Evolutionary conservation across 2,888 invertebrate genomes (phyloP).

Genomic region (Tenthredo amoena): DNA sequence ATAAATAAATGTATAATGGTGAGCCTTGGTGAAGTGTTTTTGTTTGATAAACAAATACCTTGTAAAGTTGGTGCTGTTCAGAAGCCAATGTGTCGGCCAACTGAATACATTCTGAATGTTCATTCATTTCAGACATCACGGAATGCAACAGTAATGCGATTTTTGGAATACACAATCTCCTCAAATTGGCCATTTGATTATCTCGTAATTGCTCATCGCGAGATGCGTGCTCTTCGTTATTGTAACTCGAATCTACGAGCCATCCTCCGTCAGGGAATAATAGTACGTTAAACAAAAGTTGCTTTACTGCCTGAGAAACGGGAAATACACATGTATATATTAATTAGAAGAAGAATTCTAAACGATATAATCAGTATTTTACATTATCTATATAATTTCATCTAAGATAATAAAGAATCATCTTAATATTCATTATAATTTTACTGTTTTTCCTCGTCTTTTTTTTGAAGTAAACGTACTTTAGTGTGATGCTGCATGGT

Average conservation of each 20-base stretch:
- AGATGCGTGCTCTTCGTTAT: slow-evolving; percentile 78
- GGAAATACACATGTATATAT: neutral
- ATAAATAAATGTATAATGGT: neutral
- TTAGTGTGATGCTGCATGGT: slow-evolving; percentile 86
- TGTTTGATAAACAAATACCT: slow-evolving; percentile 79
- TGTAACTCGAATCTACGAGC: slow-evolving; percentile 86
- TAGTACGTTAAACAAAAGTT: slow-evolving; percentile 91
- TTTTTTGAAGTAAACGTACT: slow-evolving; percentile 75
- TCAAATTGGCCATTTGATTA: slow-evolving; percentile 87
- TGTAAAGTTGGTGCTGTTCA: slow-evolving; percentile 89
- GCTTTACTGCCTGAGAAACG: slow-evolving; percentile 84
- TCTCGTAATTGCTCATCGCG: slow-evolving; percentile 81
- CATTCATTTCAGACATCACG: slow-evolving; percentile 88
- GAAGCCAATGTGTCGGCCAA: slow-evolving; percentile 89
- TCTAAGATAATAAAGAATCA: neutral
- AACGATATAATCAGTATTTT: neutral
- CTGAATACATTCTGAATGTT: slow-evolving; percentile 87
- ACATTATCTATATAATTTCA: neutral
- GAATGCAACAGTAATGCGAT: slow-evolving; percentile 88
- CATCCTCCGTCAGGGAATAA: slow-evolving; percentile 95
- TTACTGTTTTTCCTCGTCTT: neutral
- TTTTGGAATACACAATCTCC: slow-evolving; percentile 92
- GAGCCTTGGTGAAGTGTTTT: neutral
- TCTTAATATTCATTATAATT: neutral
- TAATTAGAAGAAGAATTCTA: neutral